A percentile compares a stretch with the other conserved stretches of the same genome.
Evolutionary conservation across 2,113 vertebrate genomes (phyloP).

Genomic region (Erythrocercus mccallii): DNA sequence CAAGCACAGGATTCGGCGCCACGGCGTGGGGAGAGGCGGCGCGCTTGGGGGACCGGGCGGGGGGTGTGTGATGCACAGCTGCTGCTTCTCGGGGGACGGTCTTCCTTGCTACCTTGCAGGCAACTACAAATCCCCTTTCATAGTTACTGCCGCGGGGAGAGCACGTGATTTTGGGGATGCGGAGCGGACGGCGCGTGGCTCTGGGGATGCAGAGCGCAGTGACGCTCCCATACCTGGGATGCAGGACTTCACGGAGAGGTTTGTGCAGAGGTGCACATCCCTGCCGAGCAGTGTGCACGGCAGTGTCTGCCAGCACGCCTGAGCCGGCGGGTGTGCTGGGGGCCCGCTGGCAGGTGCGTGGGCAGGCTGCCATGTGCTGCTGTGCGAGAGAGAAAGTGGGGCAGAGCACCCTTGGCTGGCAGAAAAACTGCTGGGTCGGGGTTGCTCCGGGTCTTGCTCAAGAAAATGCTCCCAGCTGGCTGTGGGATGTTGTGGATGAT

Average conservation of each 20-base stretch:
- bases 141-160: neutral
- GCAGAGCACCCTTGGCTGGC: neutral
- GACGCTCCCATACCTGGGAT: neutral
- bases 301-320: neutral
- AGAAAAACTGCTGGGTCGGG: neutral
- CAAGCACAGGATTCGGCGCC: neutral
- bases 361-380: neutral
- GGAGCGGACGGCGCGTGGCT: neutral
- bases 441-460: neutral
- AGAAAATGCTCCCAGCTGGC: neutral
- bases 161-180: neutral
- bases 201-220: neutral
- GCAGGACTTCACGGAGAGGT: neutral
- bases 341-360: neutral
- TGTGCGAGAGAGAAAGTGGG: neutral
- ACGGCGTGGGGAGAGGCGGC: neutral
- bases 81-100: neutral
- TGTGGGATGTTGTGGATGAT: neutral
- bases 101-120: neutral
- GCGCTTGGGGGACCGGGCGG: neutral
- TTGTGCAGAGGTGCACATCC: neutral
- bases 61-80: fast-evolving
- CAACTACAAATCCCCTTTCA: neutral
- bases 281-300: fast-evolving
- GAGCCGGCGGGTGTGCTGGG: neutral